Evolutionary conservation across 2,797 vertebrate genomes (phyloP), one percentile per base, ranked within the genome.

Genomic region (Coluber constrictor): DNA sequence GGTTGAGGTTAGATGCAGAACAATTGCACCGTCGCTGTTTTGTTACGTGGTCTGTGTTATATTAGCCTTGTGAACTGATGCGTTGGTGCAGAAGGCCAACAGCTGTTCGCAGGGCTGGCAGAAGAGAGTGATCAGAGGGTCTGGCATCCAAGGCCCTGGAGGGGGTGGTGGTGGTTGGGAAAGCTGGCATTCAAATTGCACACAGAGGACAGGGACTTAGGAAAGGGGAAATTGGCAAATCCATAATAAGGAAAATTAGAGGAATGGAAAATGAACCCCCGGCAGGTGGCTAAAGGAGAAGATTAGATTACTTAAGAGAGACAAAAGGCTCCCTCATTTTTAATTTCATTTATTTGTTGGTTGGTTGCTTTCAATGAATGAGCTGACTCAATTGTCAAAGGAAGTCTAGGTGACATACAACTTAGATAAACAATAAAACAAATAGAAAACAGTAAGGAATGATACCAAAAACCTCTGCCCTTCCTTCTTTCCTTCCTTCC

Each of bases 141-240:
- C 37, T 83, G 74, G 37, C 74, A 47, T 83, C 37, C 4, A 0
- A 43, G 20, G 74, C 37, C 9, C 9, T 5, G 37, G 20, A 20
- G 27, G 10, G 0, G 4, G 8, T n/a, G n/a, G n/a, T n/a, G 25
- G 25, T 0, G 70, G 47, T 5, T 3, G 23, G 16, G 37, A 4
- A 47, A 47, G 20, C 20, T 83, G 74, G 37, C 74, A 83, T 47
- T 83, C 74, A 47, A 25, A 83, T 0, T 47, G 74, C 47, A 83
- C 74, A 47, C 1, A 0, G 74, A 43, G 70, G 74, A 23, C 37
- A 23, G 20, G 37, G 20, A 83, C 74, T 83, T 83, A 23, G 37
- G 74, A 47, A 63, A 37, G 10, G 74, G 74, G 10, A 47, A 47
- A 83, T 83, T 23, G 74, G 37, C 20, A 47, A 83, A 83, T 43